A percentile compares a stretch with the other conserved stretches of the same genome.
Conservation (phyloP, 1,140 invertebrate species). For the Contarinia nasturtii region DNA sequence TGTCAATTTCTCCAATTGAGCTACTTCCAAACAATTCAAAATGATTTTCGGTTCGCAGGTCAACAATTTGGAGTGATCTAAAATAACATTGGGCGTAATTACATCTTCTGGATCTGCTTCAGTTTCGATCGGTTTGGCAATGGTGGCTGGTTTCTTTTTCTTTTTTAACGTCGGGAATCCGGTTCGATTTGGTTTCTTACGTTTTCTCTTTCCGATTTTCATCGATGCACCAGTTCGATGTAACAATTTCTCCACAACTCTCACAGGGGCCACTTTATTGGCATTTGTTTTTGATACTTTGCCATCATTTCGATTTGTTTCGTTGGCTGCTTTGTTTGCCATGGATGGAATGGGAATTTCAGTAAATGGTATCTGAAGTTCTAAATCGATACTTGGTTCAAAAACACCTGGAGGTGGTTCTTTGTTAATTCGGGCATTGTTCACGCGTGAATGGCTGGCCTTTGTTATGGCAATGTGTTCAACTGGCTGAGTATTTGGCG, state of each 20-base stretch:
- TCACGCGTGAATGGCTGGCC: too few relatives aligned
- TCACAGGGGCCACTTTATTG: conserved; percentile 10
- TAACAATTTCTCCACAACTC: conserved; percentile 19
- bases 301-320: conserved; percentile 11
- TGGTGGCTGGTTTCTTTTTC: conserved; percentile 55
- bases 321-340: conserved; percentile 17
- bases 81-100: conserved; percentile 20
- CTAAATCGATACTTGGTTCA: conserved; percentile 37
- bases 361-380: conserved; percentile 36
- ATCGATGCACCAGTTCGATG: conserved; percentile 13
- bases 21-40: conserved; percentile 5
- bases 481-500: too few relatives aligned
- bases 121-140: conserved; percentile 4
- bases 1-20: conserved; percentile 14
- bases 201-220: conserved; percentile 37
- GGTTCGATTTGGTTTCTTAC: conserved; percentile 63
- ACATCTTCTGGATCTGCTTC: conserved; percentile 15
- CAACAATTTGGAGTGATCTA: conserved; percentile 9
- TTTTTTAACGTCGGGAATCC: conserved; percentile 70
- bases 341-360: conserved; percentile 25
- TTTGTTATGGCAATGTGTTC: too few relatives aligned
- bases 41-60: conserved; percentile 12
- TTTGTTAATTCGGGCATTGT: too few relatives aligned
- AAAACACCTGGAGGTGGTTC: conserved; percentile 36
- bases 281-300: conserved; percentile 10